A percentile compares a stretch with the other conserved stretches of the same genome.
Conservation (phyloP, 2,797 vertebrate species). For the Epinephelus malabaricus region DNA sequence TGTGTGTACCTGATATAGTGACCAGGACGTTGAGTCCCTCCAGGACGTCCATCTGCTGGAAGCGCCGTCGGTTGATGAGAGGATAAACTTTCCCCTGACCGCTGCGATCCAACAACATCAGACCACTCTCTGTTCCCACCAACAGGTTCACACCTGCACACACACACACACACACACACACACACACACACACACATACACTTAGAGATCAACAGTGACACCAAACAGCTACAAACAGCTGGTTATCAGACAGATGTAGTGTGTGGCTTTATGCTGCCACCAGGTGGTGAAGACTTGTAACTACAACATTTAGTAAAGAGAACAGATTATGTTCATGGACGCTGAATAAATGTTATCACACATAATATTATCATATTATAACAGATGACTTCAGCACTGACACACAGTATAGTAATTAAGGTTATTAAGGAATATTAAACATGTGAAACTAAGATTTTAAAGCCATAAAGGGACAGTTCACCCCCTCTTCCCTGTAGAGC, state of each 20-base stretch:
- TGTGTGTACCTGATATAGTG: constrained; percentile 92
- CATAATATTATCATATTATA: no score
- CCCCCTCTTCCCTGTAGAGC: no score
- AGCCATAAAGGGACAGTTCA: no score
- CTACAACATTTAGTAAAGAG: no score
- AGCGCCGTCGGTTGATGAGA: constrained; percentile 94
- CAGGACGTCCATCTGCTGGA: constrained; percentile 99
- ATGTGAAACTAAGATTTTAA: no score
- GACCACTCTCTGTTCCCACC: constrained; percentile 97
- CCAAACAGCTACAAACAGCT: neutral
- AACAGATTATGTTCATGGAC: no score
- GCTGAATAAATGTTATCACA: no score
- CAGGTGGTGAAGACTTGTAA: constrained; percentile 47
- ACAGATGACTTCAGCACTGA: no score
- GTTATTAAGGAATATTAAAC: no score
- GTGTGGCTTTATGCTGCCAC: constrained; percentile 52
- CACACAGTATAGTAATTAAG: no score
- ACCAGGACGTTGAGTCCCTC: constrained; percentile 98
- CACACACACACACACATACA: constrained; percentile 22
- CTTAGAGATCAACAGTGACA: neutral
- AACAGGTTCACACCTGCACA: constrained; percentile 93
- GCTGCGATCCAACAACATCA: constrained; percentile 98
- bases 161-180: constrained; percentile 26
- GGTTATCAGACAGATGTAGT: neutral
- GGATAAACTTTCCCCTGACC: constrained; percentile 99